Conservation (phyloP, 2,888 invertebrate genomes). For the Proisotoma minuta region DNA sequence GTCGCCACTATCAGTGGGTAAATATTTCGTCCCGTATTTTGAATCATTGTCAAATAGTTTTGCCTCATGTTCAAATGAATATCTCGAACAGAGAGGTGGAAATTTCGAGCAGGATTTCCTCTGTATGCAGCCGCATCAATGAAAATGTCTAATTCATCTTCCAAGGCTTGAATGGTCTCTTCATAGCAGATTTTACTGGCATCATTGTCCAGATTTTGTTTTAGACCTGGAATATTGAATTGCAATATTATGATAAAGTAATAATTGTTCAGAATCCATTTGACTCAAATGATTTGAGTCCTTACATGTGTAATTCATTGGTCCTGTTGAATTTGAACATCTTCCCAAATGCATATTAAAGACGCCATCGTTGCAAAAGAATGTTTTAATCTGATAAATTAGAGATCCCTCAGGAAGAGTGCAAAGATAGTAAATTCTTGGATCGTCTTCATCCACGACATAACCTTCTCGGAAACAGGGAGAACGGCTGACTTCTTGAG, state of each 20-base stretch:
- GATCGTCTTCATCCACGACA: neutral
- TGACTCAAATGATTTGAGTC: neutral
- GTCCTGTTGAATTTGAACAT: neutral
- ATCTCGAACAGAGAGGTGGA: constrained; percentile 20
- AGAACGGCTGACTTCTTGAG: too few species aligned
- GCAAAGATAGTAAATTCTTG: neutral
- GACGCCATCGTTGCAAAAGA: neutral
- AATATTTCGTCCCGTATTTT: constrained; percentile 17
- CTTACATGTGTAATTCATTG: neutral
- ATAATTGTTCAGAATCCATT: neutral
- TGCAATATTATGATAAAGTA: too few species aligned
- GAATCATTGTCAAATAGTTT: constrained; percentile 22
- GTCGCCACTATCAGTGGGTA: constrained; percentile 26
- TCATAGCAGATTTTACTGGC: constrained; percentile 15
- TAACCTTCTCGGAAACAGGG: too few species aligned
- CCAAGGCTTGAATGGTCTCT: constrained; percentile 10
- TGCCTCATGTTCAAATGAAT: constrained; percentile 18
- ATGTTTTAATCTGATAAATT: neutral
- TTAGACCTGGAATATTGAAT: constrained; percentile 11
- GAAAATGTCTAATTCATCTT: neutral
- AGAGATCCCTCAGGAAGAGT: too few species aligned
- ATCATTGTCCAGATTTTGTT: constrained; percentile 12
- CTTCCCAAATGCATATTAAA: neutral
- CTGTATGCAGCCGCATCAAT: constrained; percentile 14
- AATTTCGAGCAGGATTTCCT: constrained; percentile 15